Conservation (phyloP, 2,113 vertebrate genomes). For the Nicator chloris region DNA sequence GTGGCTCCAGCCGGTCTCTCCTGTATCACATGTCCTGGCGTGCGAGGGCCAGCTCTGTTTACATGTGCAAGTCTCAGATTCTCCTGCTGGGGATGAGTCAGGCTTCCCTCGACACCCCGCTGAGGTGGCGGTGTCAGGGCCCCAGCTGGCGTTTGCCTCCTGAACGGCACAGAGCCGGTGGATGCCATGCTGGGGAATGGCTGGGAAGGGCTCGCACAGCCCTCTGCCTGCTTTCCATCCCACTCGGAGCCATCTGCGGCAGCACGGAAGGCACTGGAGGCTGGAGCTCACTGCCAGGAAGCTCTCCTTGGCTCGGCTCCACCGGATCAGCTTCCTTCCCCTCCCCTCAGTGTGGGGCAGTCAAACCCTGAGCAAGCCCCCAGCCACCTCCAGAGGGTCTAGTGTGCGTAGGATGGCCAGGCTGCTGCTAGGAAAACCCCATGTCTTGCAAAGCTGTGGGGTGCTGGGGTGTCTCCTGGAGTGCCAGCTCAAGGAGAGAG, state of each 20-base stretch:
- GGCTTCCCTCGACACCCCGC: not conserved
- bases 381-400: not conserved
- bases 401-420: rapidly evolving
- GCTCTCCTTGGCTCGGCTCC: not conserved
- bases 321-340: not conserved
- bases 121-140: not conserved
- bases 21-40: not conserved
- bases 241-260: not conserved
- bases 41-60: not conserved
- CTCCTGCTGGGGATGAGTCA: conserved; percentile 10
- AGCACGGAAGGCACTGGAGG: not conserved
- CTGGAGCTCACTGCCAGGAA: not conserved
- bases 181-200: not conserved
- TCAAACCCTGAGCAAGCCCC: not conserved
- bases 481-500: not conserved
- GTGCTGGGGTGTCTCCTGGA: not conserved
- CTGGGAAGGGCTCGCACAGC: not conserved
- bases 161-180: rapidly evolving
- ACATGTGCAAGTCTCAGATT: not conserved
- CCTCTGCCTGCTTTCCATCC: not conserved
- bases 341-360: not conserved
- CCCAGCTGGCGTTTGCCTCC: not conserved
- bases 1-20: not conserved
- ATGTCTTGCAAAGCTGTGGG: not conserved
- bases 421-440: not conserved